Base-by-base conservation (phyloP, 2,888 invertebrate species). In the Chrysolina oricalcia region DNA sequence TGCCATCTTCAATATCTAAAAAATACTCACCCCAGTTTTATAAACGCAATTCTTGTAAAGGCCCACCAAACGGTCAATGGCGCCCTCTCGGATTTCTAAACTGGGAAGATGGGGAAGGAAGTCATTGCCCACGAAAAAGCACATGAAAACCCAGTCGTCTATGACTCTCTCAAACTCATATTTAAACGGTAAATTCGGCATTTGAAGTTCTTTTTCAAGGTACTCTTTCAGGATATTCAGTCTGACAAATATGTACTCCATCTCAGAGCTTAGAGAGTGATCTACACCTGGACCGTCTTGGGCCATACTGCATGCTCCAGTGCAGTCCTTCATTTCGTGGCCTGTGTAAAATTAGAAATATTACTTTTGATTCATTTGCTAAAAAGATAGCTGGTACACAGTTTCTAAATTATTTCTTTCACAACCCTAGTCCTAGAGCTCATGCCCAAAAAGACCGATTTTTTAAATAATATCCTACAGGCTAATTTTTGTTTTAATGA, bases 111-210 rank as follows among this genome's bases (percentile, higher is more conserved):
- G 99, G 0, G 99, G 99, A 83, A 99, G 89, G 87, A 99, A 99
- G 90, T 99, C 99, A 87, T 99, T 99, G 65, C 99, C 99, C 69
- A 99, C 98, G 89, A 99, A 99, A 90, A 99, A 99, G 87, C 99
- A 99, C 97, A 99, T 98, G 85, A 94, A 94, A 6, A 95, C 99
- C 99, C 99, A 99, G 89, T 99, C 99, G 87, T 99, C 99, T 17
- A 99, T 88, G 0, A 94, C 97, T 72, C 99, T 90, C 85, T 99
- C 99, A 88, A 99, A 96, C 87, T 98, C 97, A 88, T 97, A 99
- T 67, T 92, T 90, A 88, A 99, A 99, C 4, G 98, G 98, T 50
- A 99, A 91, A 88, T 96, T 96, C 0, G 95, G 95, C 97, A 99
- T 98, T 82, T 90, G 88, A 71, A 99, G 90, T 81, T 99, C 98